A percentile compares a stretch with the other conserved stretches of the same genome.
phyloP scores from a whole-genome alignment of 2,113 vertebrate genomes.

The Pogonocichla stellata region DNA sequence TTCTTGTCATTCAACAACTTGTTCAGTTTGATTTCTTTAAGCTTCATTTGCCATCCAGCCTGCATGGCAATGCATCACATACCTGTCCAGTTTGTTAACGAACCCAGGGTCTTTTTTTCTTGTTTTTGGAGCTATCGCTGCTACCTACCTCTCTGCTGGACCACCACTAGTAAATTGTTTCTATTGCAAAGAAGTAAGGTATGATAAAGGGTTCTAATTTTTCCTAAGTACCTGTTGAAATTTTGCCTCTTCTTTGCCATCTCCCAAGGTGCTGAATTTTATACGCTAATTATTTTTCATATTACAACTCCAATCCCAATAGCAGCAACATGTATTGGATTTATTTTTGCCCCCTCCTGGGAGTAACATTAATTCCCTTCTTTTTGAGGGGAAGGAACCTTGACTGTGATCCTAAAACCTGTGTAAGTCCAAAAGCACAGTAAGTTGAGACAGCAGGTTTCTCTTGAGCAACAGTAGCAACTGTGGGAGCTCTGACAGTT shows the following conservation, averaged over 20 bases:
- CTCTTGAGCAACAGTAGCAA: neutral
- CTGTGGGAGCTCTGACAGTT: neutral
- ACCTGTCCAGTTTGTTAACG: neutral
- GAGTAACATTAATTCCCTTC: slow-evolving; percentile 30
- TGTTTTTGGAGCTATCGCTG: neutral
- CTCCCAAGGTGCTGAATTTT: neutral
- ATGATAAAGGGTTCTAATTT: neutral
- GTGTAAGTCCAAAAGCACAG: slow-evolving; percentile 17
- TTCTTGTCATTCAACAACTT: neutral
- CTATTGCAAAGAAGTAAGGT: neutral
- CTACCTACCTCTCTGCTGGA: neutral
- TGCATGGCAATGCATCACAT: neutral
- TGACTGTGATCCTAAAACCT: slow-evolving; percentile 23
- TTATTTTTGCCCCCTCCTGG: neutral
- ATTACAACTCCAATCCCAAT: neutral
- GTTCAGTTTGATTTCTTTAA: neutral
- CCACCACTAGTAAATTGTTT: neutral
- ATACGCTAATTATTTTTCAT: neutral
- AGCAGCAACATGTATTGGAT: neutral
- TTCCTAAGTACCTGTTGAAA: neutral
- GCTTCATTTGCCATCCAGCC: neutral
- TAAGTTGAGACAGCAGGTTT: slow-evolving; percentile 28
- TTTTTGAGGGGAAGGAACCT: slow-evolving; percentile 3
- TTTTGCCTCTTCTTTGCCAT: neutral
- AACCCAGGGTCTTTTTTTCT: neutral